These are phyloP conservation scores for Hyperopisus bebe DNA, from an alignment of 2,113 vertebrate genomes.

Conservation along the genomic window DNA sequence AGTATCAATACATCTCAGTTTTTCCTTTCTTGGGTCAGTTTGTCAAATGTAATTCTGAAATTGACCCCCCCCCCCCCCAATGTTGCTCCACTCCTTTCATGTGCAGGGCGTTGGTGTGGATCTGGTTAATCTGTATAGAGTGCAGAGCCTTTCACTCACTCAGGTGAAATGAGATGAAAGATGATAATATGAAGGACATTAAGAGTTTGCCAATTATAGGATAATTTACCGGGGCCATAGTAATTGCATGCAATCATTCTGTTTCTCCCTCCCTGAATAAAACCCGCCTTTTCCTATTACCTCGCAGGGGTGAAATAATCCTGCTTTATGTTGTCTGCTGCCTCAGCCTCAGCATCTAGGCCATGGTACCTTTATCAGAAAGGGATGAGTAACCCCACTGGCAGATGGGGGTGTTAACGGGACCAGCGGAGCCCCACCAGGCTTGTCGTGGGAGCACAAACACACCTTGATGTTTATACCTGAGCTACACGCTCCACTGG, in stretches of 20 bases:
- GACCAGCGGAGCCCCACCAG: neutral
- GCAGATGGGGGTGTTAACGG: neutral
- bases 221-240: neutral
- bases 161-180: constrained; percentile 1
- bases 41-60: neutral
- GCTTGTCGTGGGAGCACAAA: neutral
- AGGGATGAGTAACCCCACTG: neutral
- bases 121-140: neutral
- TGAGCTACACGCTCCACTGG: neutral
- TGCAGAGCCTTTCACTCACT: neutral
- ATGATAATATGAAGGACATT: constrained; percentile 5
- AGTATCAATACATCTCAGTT: neutral
- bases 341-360: neutral
- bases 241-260: constrained; percentile 3
- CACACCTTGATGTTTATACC: neutral
- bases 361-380: neutral
- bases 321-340: neutral
- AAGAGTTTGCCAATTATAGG: constrained; percentile 12
- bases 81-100: neutral
- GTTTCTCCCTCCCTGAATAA: constrained; percentile 7
- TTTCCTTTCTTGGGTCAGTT: neutral
- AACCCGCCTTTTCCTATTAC: neutral
- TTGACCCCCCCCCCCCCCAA: neutral
- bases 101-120: neutral
- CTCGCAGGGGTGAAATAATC: neutral